A percentile compares a stretch with the other conserved stretches of the same genome.
phyloP scores from a whole-genome alignment of 1,140 invertebrate species.

The Diorhabda carinulata region DNA sequence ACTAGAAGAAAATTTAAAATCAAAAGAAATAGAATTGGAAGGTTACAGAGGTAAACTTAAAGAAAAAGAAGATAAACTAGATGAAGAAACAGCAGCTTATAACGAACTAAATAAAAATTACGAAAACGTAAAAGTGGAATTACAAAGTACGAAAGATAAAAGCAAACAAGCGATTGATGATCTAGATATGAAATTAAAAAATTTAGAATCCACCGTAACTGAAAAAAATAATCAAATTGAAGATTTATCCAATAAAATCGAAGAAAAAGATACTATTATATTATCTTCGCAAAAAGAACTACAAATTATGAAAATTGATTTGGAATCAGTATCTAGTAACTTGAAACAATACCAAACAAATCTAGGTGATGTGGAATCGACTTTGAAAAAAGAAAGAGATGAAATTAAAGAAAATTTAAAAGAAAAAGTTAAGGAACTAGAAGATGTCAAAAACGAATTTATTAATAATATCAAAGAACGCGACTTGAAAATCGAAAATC shows the following conservation, averaged over 20 bases:
- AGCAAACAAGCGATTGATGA: background rate
- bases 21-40: slow-evolving; percentile 6
- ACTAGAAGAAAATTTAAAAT: background rate
- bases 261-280: slow-evolving; percentile 25
- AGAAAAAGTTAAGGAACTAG: slow-evolving; percentile 50
- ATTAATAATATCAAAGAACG: slow-evolving; percentile 4
- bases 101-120: background rate
- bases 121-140: slow-evolving; percentile 8
- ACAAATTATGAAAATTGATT: slow-evolving; percentile 27
- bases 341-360: slow-evolving; percentile 32
- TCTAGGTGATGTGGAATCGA: slow-evolving; percentile 29
- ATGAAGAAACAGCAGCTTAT: background rate
- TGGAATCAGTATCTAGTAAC: slow-evolving; percentile 51
- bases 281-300: slow-evolving; percentile 31
- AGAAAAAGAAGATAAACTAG: background rate
- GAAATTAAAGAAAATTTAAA: slow-evolving; percentile 39
- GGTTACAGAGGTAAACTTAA: slow-evolving; percentile 14
- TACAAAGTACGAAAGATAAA: slow-evolving; percentile 4
- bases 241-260: slow-evolving; percentile 7
- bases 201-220: slow-evolving; percentile 14
- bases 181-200: slow-evolving; percentile 4
- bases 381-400: slow-evolving; percentile 34
- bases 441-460: slow-evolving; percentile 50
- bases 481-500: slow-evolving; percentile 15
- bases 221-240: slow-evolving; percentile 15